These are phyloP conservation scores for Oxytorus armatus DNA, from an alignment of 2,888 invertebrate genomes.

Conservation along the genomic window DNA sequence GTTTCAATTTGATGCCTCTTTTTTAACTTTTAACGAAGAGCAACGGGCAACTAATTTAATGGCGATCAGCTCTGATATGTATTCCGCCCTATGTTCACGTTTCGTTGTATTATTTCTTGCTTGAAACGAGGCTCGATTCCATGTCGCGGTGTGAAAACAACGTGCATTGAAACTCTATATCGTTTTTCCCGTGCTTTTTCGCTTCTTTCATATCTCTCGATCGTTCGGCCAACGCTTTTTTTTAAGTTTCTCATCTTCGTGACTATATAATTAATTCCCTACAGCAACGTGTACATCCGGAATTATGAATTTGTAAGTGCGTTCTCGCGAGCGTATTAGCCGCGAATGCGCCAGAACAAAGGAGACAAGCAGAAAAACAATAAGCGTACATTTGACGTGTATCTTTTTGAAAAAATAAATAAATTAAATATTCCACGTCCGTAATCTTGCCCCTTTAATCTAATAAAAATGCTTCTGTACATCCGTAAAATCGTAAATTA, in stretches of 20 bases:
- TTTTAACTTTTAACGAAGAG: neutral
- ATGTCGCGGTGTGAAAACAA: conserved; percentile 8
- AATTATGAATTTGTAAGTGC: neutral
- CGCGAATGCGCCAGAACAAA: conserved; percentile 26
- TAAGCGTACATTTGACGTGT: too few relatives aligned
- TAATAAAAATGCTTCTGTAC: too few relatives aligned
- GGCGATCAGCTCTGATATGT: neutral
- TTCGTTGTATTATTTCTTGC: neutral
- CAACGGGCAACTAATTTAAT: neutral
- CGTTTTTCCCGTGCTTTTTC: conserved; percentile 41
- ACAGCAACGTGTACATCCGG: conserved; percentile 31
- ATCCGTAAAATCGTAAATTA: too few relatives aligned
- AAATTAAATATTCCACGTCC: neutral
- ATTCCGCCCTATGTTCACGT: neutral
- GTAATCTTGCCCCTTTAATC: too few relatives aligned
- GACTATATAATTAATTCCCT: conserved; percentile 18
- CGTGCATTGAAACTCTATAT: conserved; percentile 52
- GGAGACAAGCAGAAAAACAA: neutral
- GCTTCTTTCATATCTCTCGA: neutral
- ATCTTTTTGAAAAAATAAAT: neutral
- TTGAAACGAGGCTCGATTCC: conserved; percentile 37
- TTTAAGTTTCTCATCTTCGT: neutral
- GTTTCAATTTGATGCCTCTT: neutral
- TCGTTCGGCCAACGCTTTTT: conserved; percentile 2
- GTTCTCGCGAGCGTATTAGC: neutral